Conservation (phyloP, 1,140 invertebrate genomes). For the Parapsyche elsis region DNA sequence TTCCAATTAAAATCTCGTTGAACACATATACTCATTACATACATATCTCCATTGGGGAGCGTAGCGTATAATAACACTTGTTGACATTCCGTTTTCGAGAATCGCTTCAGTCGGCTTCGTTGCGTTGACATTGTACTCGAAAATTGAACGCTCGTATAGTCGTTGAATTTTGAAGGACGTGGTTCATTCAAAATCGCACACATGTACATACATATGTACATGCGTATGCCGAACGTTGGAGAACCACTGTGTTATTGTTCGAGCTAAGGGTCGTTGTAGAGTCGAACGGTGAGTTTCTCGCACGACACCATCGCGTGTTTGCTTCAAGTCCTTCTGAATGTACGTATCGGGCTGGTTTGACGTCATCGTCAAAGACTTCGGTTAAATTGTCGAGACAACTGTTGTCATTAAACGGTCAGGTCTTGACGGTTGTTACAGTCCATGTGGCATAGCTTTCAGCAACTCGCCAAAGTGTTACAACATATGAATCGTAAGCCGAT, state of each 20-base stretch:
- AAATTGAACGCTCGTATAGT: neutral
- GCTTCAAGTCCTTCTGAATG: too few relatives aligned
- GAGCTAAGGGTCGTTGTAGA: neutral
- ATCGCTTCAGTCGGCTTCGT: neutral
- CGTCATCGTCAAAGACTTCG: too few relatives aligned
- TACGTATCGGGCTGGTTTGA: too few relatives aligned
- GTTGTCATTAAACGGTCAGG: too few relatives aligned
- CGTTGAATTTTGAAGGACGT: neutral
- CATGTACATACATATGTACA: neutral
- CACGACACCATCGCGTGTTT: too few relatives aligned
- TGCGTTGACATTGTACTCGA: conserved; percentile 23
- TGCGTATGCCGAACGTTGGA: neutral
- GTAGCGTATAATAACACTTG: conserved; percentile 20
- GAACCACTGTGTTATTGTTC: neutral
- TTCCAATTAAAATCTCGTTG: neutral
- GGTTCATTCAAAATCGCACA: neutral
- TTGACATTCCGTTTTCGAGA: neutral
- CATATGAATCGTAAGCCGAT: conserved; percentile 6
- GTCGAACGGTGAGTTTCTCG: neutral
- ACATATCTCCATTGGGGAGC: neutral
- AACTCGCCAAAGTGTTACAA: neutral
- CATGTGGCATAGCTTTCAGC: neutral
- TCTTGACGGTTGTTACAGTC: too few relatives aligned
- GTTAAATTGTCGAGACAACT: too few relatives aligned
- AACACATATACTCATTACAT: neutral